Conservation (phyloP, 2,888 invertebrate species). For the Xestia sexstrigata region DNA sequence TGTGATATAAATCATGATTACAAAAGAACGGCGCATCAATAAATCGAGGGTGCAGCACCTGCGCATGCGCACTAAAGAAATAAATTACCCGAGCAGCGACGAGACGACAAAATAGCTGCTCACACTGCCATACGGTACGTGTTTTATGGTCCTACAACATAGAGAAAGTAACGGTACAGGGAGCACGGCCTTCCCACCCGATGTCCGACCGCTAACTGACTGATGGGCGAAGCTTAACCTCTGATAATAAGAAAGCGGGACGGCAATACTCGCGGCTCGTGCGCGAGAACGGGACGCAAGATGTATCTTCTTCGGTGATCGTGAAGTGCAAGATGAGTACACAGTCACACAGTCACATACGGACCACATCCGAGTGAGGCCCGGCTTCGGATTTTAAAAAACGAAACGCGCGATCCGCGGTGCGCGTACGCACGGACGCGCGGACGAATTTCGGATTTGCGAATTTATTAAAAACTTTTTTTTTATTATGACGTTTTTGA, state of each 20-base stretch:
- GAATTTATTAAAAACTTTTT: conserved; percentile 69
- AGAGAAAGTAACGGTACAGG: conserved; percentile 86
- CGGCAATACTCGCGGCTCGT: conserved; percentile 67
- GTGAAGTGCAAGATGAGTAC: conserved; percentile 90
- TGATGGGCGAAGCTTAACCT: conserved; percentile 89
- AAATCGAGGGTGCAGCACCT: conserved; percentile 76
- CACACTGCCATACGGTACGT: conserved; percentile 81
- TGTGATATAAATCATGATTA: conserved; percentile 65
- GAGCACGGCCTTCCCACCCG: conserved; percentile 86
- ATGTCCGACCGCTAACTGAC: conserved; percentile 88
- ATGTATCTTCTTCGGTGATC: conserved; percentile 90
- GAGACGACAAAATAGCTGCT: conserved; percentile 81
- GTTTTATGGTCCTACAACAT: conserved; percentile 81
- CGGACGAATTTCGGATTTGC: conserved; percentile 77
- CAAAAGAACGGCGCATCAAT: conserved; percentile 66
- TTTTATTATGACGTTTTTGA: conserved; percentile 65
- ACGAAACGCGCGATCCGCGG: conserved; percentile 81
- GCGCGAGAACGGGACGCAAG: conserved; percentile 77
- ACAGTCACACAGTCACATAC: conserved; percentile 91
- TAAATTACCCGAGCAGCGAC: conserved; percentile 79
- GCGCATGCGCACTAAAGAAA: conserved; percentile 74
- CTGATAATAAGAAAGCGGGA: conserved; percentile 89
- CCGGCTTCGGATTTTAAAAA: conserved; percentile 85
- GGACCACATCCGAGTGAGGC: conserved; percentile 89
- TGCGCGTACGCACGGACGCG: conserved; percentile 86